Evolutionary conservation across 2,888 invertebrate genomes (phyloP).

Genomic region (Diarsia rubi): DNA sequence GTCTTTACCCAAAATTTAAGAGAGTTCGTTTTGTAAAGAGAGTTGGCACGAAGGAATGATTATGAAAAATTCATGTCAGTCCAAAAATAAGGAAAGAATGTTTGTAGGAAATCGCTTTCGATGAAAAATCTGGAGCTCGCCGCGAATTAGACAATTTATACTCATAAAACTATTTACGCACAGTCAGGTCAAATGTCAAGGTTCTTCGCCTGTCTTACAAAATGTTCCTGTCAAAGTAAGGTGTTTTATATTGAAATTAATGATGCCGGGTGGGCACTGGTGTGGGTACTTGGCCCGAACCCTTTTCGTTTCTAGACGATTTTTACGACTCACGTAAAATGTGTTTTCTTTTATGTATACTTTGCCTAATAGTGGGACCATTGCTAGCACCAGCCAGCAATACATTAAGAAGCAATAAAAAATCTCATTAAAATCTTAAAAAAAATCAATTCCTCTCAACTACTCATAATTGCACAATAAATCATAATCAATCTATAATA

Average conservation of each 20-base stretch:
- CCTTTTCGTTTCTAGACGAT: conserved; percentile 48
- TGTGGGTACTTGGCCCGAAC: conserved; percentile 24
- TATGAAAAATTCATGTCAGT: not conserved
- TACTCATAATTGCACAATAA: not conserved
- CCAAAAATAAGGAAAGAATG: not conserved
- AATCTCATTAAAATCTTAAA: not conserved
- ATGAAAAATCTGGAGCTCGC: not conserved
- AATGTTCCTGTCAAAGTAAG: conserved; percentile 38
- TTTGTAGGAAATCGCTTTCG: not conserved
- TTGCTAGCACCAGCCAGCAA: not conserved
- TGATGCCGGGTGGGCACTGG: conserved; percentile 43
- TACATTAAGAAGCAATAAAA: not conserved
- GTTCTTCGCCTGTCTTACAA: conserved; percentile 24
- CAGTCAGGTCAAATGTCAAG: conserved; percentile 25
- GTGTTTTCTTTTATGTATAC: conserved; percentile 31
- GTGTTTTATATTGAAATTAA: conserved; percentile 63
- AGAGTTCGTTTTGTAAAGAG: not conserved
- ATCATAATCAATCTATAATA: not conserved
- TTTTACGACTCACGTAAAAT: conserved; percentile 54
- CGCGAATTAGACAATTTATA: conserved; percentile 7
- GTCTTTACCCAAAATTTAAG: too few species aligned
- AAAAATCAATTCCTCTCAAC: not conserved
- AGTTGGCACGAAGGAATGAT: not conserved
- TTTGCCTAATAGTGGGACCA: not conserved
- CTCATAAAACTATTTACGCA: conserved; percentile 10